phyloP scores from a whole-genome alignment of 2,113 vertebrate species.

The Megaceryle maxima region DNA sequence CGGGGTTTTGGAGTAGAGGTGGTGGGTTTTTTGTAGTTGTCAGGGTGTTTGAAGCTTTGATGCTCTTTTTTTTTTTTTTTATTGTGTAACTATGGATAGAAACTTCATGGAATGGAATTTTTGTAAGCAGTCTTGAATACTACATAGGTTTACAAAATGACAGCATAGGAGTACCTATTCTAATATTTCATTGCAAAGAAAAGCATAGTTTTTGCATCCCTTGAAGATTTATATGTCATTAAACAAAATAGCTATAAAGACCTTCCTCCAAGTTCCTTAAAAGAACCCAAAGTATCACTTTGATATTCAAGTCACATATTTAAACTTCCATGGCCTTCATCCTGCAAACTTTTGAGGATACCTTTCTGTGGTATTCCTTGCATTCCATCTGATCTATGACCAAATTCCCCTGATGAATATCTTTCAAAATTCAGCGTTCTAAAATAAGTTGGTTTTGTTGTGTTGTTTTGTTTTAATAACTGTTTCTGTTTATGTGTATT shows the following conservation, averaged over 20 bases:
- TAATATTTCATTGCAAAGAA: background rate
- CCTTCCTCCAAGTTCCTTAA: background rate
- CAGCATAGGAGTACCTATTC: background rate
- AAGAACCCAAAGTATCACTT: background rate
- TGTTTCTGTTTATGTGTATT: background rate
- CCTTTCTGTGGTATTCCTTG: rapidly evolving
- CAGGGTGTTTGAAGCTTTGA: background rate
- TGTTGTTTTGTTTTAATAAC: too few species aligned
- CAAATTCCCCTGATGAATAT: background rate
- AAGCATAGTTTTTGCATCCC: background rate
- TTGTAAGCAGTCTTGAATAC: background rate
- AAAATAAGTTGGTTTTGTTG: background rate
- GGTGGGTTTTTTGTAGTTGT: background rate
- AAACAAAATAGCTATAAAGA: background rate
- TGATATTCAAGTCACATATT: background rate
- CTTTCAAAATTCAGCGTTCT: background rate
- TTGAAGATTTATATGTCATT: background rate
- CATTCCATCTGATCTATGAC: background rate
- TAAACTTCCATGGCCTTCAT: background rate
- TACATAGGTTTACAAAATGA: background rate
- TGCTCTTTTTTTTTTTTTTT: background rate
- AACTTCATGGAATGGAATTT: background rate
- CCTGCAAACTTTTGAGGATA: background rate
- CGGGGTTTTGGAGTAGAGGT: background rate
- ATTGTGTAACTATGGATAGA: background rate